Evolutionary conservation across 2,888 invertebrate species (phyloP), one percentile per base, ranked within the genome.

Genomic region (Hydrotaea cyrtoneurina): DNA sequence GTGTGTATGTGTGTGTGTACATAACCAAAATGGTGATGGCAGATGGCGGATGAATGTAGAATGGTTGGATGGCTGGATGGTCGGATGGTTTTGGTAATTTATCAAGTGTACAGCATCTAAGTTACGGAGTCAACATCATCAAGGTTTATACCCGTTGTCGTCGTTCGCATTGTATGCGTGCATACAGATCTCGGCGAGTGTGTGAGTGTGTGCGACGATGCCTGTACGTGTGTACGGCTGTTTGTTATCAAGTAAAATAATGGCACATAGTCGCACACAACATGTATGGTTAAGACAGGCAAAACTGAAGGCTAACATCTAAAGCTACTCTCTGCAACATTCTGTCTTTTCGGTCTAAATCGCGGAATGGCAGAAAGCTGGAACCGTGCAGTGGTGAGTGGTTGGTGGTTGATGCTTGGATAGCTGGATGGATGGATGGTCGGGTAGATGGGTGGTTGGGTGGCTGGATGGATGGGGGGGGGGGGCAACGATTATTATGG

Each of bases 91-190:
- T 79, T 82, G 78, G 75, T 82, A 86, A 86, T 86, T 86, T 86
- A 86, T 86, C 82, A 86, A 86, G 80, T 82, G 82, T 75, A 78
- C 74, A 78, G 74, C 80, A 83, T 83, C 79, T 83, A 85, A 83
- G 57, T 57, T 69, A 80, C 46, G 69, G 50, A 80, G 69, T 80
- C 74, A 75, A 75, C 57, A 69, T 75, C 75, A 50, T 80, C 80
- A 80, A 80, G 79, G 57, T 69, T 66, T 57, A 39, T 78, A 62
- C 71, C 15, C 73, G 21, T 15, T 59, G 71, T 71, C 59, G 21
- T 57, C 69, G 43, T 23, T 31, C 69, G 43, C 69, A 23, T 46
- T 69, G 31, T 36, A 36, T 19, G 55, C 57, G 36, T 55, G 43
- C 19, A 69, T 39, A 11, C 23, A 59, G n/a, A n/a, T n/a, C 31